Percentiles rank a stretch among this genome's conserved stretches.
phyloP scores from a whole-genome alignment of 2,113 vertebrate species.

The Syngnathus floridae region DNA sequence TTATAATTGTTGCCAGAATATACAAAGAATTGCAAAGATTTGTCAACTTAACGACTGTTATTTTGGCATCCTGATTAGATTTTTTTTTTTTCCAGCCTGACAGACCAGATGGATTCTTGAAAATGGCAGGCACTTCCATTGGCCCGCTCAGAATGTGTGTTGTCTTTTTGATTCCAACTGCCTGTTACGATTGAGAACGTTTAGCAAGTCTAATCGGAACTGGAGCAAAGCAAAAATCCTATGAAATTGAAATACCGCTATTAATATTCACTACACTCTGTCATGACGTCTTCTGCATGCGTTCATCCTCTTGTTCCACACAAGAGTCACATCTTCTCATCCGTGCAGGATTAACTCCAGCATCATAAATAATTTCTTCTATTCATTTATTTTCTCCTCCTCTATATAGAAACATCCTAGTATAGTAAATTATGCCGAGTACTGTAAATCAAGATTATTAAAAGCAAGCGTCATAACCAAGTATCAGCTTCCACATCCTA shows the following conservation, averaged over 20 bases:
- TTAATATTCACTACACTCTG: conserved; percentile 31
- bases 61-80: neutral
- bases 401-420: conserved; percentile 63
- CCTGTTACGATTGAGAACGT: neutral
- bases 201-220: neutral
- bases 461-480: conserved; percentile 11
- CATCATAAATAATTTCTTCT: conserved; percentile 60
- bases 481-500: neutral
- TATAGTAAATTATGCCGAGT: neutral
- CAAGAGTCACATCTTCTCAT: conserved; percentile 2
- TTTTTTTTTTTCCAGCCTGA: neutral
- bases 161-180: no score
- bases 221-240: neutral
- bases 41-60: conserved; percentile 3
- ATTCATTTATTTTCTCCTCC: conserved; percentile 44
- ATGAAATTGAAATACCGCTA: conserved; percentile 8
- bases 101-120: neutral
- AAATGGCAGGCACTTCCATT: conserved; percentile 3
- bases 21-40: conserved; percentile 7
- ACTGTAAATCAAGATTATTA: conserved; percentile 51
- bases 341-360: conserved; percentile 22
- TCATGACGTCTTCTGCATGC: conserved; percentile 9
- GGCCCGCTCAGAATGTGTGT: no score
- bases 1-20: neutral
- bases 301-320: conserved; percentile 23